These are phyloP conservation scores for Dendrocincla tyrannina DNA, from an alignment of 2,797 vertebrate genomes.

Conservation along the genomic window DNA sequence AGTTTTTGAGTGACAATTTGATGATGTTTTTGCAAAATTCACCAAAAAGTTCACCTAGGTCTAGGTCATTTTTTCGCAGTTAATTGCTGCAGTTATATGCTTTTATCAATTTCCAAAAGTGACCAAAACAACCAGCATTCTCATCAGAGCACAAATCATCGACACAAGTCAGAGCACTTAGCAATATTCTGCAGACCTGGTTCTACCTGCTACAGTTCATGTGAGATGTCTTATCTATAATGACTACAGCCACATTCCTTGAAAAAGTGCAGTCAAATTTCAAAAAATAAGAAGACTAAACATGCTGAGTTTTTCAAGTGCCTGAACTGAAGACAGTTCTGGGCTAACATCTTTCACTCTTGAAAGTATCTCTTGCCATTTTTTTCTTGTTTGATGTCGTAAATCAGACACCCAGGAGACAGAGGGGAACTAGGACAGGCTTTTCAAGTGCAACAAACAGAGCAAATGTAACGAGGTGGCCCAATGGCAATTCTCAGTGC, in stretches of 20 bases:
- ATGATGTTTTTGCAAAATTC: not conserved
- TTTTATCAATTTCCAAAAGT: not conserved
- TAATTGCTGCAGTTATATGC: not conserved
- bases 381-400: not conserved
- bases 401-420: conserved; percentile 11
- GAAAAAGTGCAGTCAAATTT: not conserved
- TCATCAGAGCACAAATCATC: not conserved
- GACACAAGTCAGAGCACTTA: not conserved
- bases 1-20: not conserved
- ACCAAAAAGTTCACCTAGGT: not conserved
- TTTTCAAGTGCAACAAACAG: not conserved
- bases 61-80: not conserved
- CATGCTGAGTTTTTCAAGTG: not conserved
- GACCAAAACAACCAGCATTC: not conserved
- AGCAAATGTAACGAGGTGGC: not conserved
- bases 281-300: not conserved
- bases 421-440: conserved; percentile 3
- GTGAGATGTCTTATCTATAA: not conserved
- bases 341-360: not conserved
- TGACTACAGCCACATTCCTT: not conserved
- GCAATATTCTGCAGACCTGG: not conserved
- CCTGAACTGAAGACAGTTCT: not conserved
- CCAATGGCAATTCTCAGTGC: not conserved
- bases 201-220: not conserved
- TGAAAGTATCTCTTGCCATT: not conserved